phyloP scores from a whole-genome alignment of 2,888 invertebrate species.

The Tetranychus piercei region DNA sequence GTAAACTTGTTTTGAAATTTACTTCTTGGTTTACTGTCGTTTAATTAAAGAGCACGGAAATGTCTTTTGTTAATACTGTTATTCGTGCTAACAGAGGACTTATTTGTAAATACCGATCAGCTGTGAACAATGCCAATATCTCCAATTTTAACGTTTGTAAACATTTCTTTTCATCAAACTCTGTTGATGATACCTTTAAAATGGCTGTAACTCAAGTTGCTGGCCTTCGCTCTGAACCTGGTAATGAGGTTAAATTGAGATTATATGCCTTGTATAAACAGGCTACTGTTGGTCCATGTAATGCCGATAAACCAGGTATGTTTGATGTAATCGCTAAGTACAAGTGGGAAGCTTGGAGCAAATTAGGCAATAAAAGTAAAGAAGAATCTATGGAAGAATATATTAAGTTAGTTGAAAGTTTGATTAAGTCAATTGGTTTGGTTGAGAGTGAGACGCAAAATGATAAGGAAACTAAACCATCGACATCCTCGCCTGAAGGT shows the following conservation, averaged over 20 bases:
- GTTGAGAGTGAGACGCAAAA: neutral
- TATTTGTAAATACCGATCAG: neutral
- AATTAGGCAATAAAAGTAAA: slow-evolving; percentile 58
- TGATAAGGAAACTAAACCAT: neutral
- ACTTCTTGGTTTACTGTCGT: too few relatives aligned
- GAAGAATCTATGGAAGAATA: slow-evolving; percentile 60
- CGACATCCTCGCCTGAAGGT: neutral
- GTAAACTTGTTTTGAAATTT: too few relatives aligned
- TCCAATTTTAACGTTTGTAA: neutral
- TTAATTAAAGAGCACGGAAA: too few relatives aligned
- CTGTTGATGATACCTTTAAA: slow-evolving; percentile 1
- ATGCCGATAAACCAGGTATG: slow-evolving; percentile 55
- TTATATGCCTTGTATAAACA: slow-evolving; percentile 92
- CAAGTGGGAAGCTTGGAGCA: slow-evolving; percentile 52
- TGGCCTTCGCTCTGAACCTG: slow-evolving; percentile 1
- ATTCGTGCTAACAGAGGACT: too few relatives aligned
- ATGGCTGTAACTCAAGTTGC: neutral
- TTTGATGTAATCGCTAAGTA: slow-evolving; percentile 75
- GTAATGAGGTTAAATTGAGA: slow-evolving; percentile 62
- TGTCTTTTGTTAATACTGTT: too few relatives aligned
- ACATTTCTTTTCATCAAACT: neutral
- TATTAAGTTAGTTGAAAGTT: slow-evolving; percentile 36
- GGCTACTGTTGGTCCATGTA: slow-evolving; percentile 70
- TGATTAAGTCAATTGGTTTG: slow-evolving; percentile 4
- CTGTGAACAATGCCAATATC: neutral